Evolutionary conservation across 2,797 vertebrate genomes (phyloP).

Genomic region (Odontamblyopus lacepedii): DNA sequence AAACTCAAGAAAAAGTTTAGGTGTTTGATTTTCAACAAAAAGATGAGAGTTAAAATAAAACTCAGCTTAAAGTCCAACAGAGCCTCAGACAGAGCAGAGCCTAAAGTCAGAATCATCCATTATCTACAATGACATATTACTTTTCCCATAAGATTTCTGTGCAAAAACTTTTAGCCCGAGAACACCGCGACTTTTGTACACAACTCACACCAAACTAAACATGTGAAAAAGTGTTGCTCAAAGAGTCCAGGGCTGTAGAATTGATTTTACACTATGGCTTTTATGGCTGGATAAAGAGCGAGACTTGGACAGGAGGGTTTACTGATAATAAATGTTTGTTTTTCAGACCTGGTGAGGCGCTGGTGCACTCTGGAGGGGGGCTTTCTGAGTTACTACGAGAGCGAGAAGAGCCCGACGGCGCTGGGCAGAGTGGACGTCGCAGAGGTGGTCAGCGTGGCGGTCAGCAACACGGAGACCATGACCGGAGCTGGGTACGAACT

Average conservation of each 20-base stretch:
- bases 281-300: conserved; percentile 1
- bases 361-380: conserved; percentile 95
- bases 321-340: conserved; percentile 18
- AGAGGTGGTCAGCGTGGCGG: conserved; percentile 83
- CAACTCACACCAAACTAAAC: background rate
- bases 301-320: background rate
- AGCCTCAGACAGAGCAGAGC: no score
- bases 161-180: no score
- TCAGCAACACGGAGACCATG: conserved; percentile 75
- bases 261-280: conserved; percentile 3
- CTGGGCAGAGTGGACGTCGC: conserved; percentile 84
- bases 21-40: no score
- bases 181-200: background rate
- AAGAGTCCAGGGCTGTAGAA: background rate
- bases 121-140: no score
- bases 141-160: background rate
- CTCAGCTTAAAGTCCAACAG: no score
- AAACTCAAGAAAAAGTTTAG: no score
- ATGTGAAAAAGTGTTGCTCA: background rate
- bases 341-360: conserved; percentile 84
- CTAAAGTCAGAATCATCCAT: no score
- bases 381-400: conserved; percentile 93
- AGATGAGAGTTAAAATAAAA: no score
- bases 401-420: conserved; percentile 79
- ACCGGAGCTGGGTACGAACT: conserved; percentile 66